Evolutionary conservation across 2,888 invertebrate genomes (phyloP), one percentile per base, ranked within the genome.

Genomic region (Pyrochroa serraticornis): DNA sequence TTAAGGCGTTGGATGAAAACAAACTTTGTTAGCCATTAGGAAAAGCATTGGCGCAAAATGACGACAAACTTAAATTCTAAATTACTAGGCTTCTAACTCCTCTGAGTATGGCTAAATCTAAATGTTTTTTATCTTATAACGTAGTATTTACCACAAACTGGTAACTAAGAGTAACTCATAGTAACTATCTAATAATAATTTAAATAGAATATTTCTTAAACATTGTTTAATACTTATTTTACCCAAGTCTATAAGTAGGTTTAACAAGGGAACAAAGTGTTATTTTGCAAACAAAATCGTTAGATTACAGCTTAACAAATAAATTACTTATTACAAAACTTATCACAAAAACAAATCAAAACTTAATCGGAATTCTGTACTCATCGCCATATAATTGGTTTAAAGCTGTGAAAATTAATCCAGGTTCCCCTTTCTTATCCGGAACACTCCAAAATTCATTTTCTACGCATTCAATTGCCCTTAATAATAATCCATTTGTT

Each of bases 371-470:
- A 46, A 41, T 45, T 12, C 46, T 45, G 36, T 59, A 62, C 8
- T 58, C 58, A 43, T 57, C 46, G 58, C 66, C 64, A 63, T 72
- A 71, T 56, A 78, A 50, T 64, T 76, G 65, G 64, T 73, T 70
- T 65, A 78, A 68, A 49, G 75, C 75, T 60, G 64, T 52, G 43
- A 67, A 63, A 50, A 77, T 46, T 60, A 75, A 65, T 52, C 73
- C 72, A 13, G 60, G 64, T 62, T 75, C 64, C 50, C 65, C 52
- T 48, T 63, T 46, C 43, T 61, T 37, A 34, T 64, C 32, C 36
- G 63, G 58, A 56, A 65, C 59, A 58, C 49, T 62, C 65, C 72
- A 74, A 59, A 76, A 74, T 42, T 76, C 71, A 36, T 71, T 57
- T 56, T 74, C 70, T 38, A 77, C 60, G 32, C 72, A 70, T 63